Conservation (phyloP, 2,888 invertebrate species). For the Odontomyia ornata region DNA sequence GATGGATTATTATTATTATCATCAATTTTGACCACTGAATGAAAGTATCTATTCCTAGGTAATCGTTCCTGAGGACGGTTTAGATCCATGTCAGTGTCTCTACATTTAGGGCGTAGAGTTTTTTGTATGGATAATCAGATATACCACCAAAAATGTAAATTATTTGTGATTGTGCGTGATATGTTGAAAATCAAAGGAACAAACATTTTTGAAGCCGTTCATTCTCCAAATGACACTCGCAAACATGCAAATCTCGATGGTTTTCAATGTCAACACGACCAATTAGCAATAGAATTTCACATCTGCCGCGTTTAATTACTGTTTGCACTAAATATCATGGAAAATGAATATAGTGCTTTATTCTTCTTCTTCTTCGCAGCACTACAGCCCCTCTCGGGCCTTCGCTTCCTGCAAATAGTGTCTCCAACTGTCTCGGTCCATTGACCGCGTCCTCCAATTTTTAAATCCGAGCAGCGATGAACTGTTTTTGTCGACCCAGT, state of each 20-base stretch:
- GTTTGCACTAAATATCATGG: no score
- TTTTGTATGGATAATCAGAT: slow-evolving; percentile 76
- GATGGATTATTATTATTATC: no score
- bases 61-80: slow-evolving; percentile 68
- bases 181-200: slow-evolving; percentile 77
- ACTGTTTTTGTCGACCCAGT: no score
- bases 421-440: no score
- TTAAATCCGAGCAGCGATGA: no score
- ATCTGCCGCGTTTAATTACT: slow-evolving; percentile 75
- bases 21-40: slow-evolving; percentile 88
- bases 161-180: slow-evolving; percentile 80
- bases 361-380: no score
- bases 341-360: no score
- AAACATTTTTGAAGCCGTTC: slow-evolving; percentile 76
- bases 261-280: slow-evolving; percentile 78
- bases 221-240: slow-evolving; percentile 83
- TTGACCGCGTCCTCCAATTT: no score
- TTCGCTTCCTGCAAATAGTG: no score
- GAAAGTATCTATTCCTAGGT: slow-evolving; percentile 84
- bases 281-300: slow-evolving; percentile 81
- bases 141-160: slow-evolving; percentile 92
- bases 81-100: slow-evolving; percentile 76
- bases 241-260: slow-evolving; percentile 67
- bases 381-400: no score
- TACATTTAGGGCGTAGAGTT: slow-evolving; percentile 80